phyloP scores from a whole-genome alignment of 2,888 invertebrate genomes.

The Dioctria rufipes region DNA sequence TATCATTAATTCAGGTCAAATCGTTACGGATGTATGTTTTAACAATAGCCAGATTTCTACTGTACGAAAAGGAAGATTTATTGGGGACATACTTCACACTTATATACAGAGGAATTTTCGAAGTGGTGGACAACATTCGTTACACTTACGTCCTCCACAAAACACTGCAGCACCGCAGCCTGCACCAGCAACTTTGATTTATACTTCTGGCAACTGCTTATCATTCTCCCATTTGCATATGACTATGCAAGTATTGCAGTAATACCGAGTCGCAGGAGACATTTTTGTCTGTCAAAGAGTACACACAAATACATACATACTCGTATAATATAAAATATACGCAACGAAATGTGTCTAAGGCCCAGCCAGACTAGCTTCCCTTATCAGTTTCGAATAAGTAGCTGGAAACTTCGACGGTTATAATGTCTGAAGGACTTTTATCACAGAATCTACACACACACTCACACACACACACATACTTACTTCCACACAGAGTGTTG shows the following conservation, averaged over 20 bases:
- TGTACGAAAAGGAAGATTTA: constrained; percentile 53
- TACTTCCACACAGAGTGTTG: background rate
- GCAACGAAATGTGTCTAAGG: background rate
- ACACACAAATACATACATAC: too few species aligned
- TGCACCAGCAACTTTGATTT: constrained; percentile 52
- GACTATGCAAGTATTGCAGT: constrained; percentile 15
- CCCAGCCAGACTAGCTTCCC: background rate
- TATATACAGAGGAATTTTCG: constrained; percentile 57
- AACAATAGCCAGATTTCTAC: constrained; percentile 47
- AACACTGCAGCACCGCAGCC: constrained; percentile 52
- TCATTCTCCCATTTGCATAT: constrained; percentile 56
- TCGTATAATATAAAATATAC: background rate
- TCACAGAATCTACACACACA: background rate
- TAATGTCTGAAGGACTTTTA: background rate
- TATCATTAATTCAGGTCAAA: constrained; percentile 41
- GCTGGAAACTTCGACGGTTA: background rate
- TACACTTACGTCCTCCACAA: constrained; percentile 56
- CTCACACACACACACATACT: background rate
- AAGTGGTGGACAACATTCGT: constrained; percentile 57
- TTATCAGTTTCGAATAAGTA: background rate
- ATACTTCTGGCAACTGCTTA: constrained; percentile 55
- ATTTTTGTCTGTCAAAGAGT: constrained; percentile 15
- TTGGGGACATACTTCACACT: constrained; percentile 58
- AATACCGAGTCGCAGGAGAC: constrained; percentile 19
- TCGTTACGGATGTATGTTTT: constrained; percentile 41